Evolutionary conservation across 2,797 vertebrate species (phyloP).

Genomic region (Mustela erminea): DNA sequence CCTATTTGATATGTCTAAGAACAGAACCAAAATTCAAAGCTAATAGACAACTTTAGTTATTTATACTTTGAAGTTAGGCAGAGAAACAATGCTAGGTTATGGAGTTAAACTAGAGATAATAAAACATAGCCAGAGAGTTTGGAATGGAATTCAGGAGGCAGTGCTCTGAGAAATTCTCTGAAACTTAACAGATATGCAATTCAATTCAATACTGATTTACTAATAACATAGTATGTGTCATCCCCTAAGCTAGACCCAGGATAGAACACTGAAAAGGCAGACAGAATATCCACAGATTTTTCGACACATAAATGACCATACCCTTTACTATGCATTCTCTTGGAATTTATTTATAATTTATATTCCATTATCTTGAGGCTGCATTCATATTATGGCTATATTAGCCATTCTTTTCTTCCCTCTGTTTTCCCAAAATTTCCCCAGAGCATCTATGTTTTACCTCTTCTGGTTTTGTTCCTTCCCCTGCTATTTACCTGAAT

Average conservation of each 20-base stretch:
- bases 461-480: neutral
- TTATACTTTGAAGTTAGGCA: neutral
- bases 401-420: slow-evolving; percentile 24
- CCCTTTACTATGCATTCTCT: slow-evolving; percentile 37
- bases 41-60: neutral
- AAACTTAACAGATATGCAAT: neutral
- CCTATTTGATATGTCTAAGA: neutral
- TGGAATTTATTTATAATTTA: slow-evolving; percentile 59
- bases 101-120: neutral
- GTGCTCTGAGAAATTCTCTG: neutral
- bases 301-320: neutral
- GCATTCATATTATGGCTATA: neutral
- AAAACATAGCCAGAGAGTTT: neutral
- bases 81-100: neutral
- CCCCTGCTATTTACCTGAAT: neutral
- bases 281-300: neutral
- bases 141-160: neutral
- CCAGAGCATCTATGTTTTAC: neutral
- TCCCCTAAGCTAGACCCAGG: neutral
- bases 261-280: neutral
- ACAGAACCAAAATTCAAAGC: neutral
- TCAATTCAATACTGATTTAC: neutral
- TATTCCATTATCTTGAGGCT: slow-evolving; percentile 40
- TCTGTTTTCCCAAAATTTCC: neutral
- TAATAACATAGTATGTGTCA: neutral